Evolutionary conservation across 1,140 invertebrate species (phyloP).

Genomic region (Cherax quadricarinatus): DNA sequence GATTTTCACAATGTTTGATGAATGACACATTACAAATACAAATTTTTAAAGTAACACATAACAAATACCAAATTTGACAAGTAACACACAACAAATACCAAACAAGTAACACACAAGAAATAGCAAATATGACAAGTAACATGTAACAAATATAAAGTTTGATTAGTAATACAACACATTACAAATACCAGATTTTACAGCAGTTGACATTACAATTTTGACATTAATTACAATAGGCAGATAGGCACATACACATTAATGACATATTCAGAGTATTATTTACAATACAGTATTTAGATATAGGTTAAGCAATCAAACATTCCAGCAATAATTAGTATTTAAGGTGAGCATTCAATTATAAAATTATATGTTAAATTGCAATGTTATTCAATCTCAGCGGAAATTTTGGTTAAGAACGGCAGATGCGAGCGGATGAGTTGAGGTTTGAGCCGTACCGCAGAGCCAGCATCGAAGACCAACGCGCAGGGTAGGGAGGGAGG

Average conservation of each 20-base stretch:
- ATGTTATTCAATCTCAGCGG: constrained; percentile 1
- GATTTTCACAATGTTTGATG: background rate
- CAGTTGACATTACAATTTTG: background rate
- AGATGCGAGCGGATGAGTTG: constrained; percentile 3
- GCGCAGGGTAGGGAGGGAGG: background rate
- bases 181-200: background rate
- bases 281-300: background rate
- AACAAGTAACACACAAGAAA: background rate
- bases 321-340: background rate
- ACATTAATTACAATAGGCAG: background rate
- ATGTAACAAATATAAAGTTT: too few species aligned
- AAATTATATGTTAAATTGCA: background rate
- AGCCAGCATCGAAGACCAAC: constrained; percentile 2
- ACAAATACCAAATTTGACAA: background rate
- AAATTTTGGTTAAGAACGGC: background rate
- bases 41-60: too few species aligned
- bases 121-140: background rate
- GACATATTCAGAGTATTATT: background rate
- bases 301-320: background rate
- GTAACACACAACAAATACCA: too few species aligned
- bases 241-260: constrained; percentile 1
- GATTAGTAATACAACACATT: too few species aligned
- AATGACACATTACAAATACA: background rate
- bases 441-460: background rate
- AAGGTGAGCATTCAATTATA: background rate